A percentile compares a stretch with the other conserved stretches of the same genome.
phyloP scores from a whole-genome alignment of 2,888 invertebrate species.

The Dryocosmus kuriphilus region DNA sequence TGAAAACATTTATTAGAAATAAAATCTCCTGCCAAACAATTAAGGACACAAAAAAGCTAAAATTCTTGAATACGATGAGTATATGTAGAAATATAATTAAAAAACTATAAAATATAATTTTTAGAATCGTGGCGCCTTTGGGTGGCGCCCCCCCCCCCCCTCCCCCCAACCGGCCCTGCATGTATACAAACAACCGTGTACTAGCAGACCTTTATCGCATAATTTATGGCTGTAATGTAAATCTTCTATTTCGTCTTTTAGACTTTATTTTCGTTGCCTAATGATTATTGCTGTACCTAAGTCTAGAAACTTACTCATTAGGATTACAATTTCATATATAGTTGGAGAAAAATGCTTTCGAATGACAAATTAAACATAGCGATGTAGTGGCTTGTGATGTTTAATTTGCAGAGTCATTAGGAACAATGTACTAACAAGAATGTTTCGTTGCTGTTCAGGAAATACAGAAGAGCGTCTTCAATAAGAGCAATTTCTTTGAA shows the following conservation, averaged over 20 bases:
- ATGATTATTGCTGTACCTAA: neutral
- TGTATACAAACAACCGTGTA: no score
- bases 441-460: neutral
- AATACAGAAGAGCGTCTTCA: slow-evolving; percentile 1
- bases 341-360: neutral
- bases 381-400: neutral
- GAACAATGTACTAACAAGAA: neutral
- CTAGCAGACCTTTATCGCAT: neutral
- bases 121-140: no score
- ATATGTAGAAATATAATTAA: no score
- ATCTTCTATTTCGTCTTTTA: neutral
- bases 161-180: no score
- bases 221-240: neutral
- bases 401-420: neutral
- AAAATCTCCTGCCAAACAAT: no score
- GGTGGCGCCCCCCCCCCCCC: no score
- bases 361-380: neutral
- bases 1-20: no score
- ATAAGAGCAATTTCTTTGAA: slow-evolving; percentile 24
- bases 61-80: no score
- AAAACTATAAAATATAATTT: no score
- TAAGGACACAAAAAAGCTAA: no score
- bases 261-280: neutral
- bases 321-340: neutral
- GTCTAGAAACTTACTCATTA: neutral